phyloP scores from a whole-genome alignment of 2,113 vertebrate species.

The Marcusenius ussheri region DNA sequence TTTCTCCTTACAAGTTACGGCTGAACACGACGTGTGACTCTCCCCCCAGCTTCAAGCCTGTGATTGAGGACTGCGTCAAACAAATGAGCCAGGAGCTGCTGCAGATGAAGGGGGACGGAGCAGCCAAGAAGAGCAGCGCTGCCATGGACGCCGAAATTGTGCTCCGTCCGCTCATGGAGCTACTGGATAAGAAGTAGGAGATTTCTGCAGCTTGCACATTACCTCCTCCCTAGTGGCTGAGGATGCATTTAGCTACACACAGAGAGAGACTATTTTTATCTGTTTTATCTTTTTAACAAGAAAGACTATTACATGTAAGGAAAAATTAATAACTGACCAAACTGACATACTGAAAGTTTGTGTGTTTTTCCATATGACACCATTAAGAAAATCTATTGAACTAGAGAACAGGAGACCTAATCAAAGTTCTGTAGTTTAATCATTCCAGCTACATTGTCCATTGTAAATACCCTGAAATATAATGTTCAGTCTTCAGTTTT shows the following conservation, averaged over 20 bases:
- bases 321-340: background rate
- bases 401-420: background rate
- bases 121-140: slow-evolving; percentile 71
- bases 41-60: slow-evolving; percentile 72
- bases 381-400: background rate
- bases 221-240: background rate
- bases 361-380: background rate
- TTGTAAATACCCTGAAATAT: slow-evolving; percentile 5
- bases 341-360: background rate
- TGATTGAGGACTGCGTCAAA: slow-evolving; percentile 86
- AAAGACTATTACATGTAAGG: background rate
- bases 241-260: background rate
- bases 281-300: no score
- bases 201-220: background rate
- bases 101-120: slow-evolving; percentile 72
- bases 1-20: background rate
- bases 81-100: slow-evolving; percentile 88
- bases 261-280: background rate
- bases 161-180: slow-evolving; percentile 89
- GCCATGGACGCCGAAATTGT: slow-evolving; percentile 87
- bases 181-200: slow-evolving; percentile 87
- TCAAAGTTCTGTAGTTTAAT: background rate
- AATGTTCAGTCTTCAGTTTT: background rate
- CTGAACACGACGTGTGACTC: background rate
- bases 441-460: background rate